Base-by-base conservation (phyloP, 2,113 vertebrate genomes). In the Copsychus sechellarum region DNA sequence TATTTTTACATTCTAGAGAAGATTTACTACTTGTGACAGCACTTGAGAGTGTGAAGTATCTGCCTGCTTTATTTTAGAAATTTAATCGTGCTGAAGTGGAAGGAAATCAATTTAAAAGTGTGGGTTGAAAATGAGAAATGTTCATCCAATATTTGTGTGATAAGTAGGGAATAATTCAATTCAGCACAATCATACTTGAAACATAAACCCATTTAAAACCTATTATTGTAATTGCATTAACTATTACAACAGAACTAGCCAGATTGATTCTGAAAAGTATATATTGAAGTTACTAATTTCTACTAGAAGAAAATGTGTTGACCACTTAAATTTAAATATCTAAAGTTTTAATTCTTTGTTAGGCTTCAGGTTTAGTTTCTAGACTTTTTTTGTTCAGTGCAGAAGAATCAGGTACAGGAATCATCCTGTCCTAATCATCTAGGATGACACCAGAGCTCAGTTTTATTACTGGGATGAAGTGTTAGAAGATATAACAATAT, bases 121-220 rank as follows among this genome's bases (percentile, higher is more conserved):
- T 84, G 43, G 72, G 45, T 76, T 88, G 89, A 95, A 94, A 93
- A 76, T 91, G 53, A 95, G 58, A 48, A 72, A 85, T 69, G 36
- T 91, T 95, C 84, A 72, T 94, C 61, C 78, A 86, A 18, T 93
- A 76, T 93, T 86, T 93, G 96, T n/a, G 8, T 84, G 40, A 82
- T 86, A 86, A 95, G 66, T 69, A 82, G 60, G 53, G 57, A 92
- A 89, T 95, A 95, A 95, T 84, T 93, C 73, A 93, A 89, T 88
- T 92, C 77, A 81, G 43, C 56, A 91, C 56, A 87, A 81, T 95
- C 72, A 38, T 28, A 88, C 54, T 95, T 92, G 94, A 94, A 94
- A 83, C 90, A 88, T 74, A 96, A 94, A 88, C 62, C 86, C 64
- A 73, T 92, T 88, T 80, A 86, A 83, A 95, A 54, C 9, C n/a